A percentile compares a stretch with the other conserved stretches of the same genome.
Evolutionary conservation across 2,888 invertebrate genomes (phyloP).

Genomic region (Chelonus formosanus): DNA sequence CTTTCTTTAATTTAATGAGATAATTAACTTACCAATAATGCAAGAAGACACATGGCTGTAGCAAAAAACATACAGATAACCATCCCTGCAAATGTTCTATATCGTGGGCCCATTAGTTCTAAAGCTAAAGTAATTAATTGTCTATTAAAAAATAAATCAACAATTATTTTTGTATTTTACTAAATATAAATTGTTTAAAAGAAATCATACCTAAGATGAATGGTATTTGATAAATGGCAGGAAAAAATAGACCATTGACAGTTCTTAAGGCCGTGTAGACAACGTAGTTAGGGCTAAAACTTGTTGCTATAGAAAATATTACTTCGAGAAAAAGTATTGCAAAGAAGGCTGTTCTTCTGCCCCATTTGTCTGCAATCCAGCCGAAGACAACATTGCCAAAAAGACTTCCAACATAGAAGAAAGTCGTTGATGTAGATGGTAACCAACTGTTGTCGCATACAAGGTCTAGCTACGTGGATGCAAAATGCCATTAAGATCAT

Average conservation of each 20-base stretch:
- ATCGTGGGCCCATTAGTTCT: slow-evolving; percentile 73
- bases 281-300: slow-evolving; percentile 71
- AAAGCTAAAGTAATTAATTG: slow-evolving; percentile 59
- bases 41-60: slow-evolving; percentile 72
- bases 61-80: slow-evolving; percentile 75
- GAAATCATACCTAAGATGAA: slow-evolving; percentile 70
- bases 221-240: slow-evolving; percentile 74
- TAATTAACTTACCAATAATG: slow-evolving; percentile 66
- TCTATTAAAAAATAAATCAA: slow-evolving; percentile 12
- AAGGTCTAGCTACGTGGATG: slow-evolving; percentile 69
- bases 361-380: slow-evolving; percentile 76
- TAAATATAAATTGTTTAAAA: not conserved
- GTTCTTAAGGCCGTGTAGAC: slow-evolving; percentile 70
- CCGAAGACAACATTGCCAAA: slow-evolving; percentile 75
- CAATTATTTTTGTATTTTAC: no score
- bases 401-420: slow-evolving; percentile 76
- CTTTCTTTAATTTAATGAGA: no score
- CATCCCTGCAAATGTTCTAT: slow-evolving; percentile 73
- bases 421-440: slow-evolving; percentile 72
- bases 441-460: slow-evolving; percentile 74
- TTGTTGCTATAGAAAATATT: slow-evolving; percentile 70
- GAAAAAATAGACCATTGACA: slow-evolving; percentile 73
- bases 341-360: slow-evolving; percentile 72
- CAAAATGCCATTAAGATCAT: slow-evolving; percentile 59
- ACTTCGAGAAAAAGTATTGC: slow-evolving; percentile 72